phyloP scores from a whole-genome alignment of 2,113 vertebrate species.

The Chunga burmeisteri region DNA sequence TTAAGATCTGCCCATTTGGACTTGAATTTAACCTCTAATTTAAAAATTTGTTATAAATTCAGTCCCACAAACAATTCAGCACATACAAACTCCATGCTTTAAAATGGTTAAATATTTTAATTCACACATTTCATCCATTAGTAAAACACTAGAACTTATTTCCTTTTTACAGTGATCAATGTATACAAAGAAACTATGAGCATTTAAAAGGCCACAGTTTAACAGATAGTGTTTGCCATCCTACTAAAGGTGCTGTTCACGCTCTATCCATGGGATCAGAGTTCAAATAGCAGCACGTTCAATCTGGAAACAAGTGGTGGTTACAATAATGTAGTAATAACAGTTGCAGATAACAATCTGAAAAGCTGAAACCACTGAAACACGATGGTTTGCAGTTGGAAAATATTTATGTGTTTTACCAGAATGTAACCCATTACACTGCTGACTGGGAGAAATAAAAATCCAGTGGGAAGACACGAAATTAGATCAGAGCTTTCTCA shows the following conservation, averaged over 20 bases:
- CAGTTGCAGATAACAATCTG: slow-evolving; percentile 12
- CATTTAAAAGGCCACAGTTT: neutral
- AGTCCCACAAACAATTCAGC: neutral
- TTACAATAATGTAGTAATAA: neutral
- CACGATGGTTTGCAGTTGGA: neutral
- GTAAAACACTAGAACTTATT: neutral
- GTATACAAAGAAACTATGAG: neutral
- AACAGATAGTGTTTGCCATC: neutral
- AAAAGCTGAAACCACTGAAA: slow-evolving; percentile 41
- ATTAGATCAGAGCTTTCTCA: slow-evolving; percentile 29
- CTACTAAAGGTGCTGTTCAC: neutral
- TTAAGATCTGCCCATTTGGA: slow-evolving; percentile 20
- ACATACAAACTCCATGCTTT: neutral
- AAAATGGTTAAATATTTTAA: neutral
- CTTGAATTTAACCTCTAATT: slow-evolving; percentile 14
- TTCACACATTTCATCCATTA: neutral
- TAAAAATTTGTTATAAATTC: neutral
- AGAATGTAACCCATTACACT: neutral
- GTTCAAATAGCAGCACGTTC: slow-evolving; percentile 29
- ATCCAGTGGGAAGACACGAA: neutral
- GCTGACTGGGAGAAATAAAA: slow-evolving; percentile 14
- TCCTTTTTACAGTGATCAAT: neutral
- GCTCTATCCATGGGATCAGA: neutral
- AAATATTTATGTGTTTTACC: slow-evolving; percentile 41
- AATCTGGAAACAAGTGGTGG: slow-evolving; percentile 9